A percentile compares a stretch with the other conserved stretches of the same genome.
Evolutionary conservation across 2,888 invertebrate species (phyloP).

Genomic region (Scaptodrosophila latifasciaeformis): DNA sequence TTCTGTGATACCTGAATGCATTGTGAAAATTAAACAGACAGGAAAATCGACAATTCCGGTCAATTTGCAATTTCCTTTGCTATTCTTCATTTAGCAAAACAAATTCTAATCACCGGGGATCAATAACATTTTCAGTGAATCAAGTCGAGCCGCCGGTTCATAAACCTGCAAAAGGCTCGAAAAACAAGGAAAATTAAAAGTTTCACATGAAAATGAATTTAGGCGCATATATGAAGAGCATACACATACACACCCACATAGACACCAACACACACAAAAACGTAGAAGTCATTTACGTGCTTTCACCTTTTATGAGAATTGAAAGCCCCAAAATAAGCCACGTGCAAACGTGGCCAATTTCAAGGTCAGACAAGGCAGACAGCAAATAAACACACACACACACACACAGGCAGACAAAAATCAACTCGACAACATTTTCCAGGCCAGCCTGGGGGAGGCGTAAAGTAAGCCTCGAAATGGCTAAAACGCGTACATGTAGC

Average conservation of each 20-base stretch:
- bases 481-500: constrained; percentile 46
- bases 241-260: too few relatives aligned
- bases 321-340: constrained; percentile 31
- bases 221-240: neutral
- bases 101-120: too few relatives aligned
- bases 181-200: constrained; percentile 19
- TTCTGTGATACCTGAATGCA: too few relatives aligned
- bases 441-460: neutral
- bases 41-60: too few relatives aligned
- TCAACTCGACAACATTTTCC: neutral
- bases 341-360: constrained; percentile 52
- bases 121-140: neutral
- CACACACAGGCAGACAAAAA: neutral
- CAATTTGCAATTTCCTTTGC: too few relatives aligned
- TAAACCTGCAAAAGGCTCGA: neutral
- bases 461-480: constrained; percentile 52
- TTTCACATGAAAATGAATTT: constrained; percentile 30
- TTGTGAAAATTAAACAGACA: too few relatives aligned
- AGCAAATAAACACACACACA: constrained; percentile 16
- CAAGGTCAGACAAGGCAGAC: constrained; percentile 64
- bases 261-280: too few relatives aligned
- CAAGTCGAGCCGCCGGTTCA: too few relatives aligned
- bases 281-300: constrained; percentile 11
- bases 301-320: constrained; percentile 12
- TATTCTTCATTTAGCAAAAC: too few relatives aligned